phyloP scores from a whole-genome alignment of 2,113 vertebrate species.

The Struthio camelus region DNA sequence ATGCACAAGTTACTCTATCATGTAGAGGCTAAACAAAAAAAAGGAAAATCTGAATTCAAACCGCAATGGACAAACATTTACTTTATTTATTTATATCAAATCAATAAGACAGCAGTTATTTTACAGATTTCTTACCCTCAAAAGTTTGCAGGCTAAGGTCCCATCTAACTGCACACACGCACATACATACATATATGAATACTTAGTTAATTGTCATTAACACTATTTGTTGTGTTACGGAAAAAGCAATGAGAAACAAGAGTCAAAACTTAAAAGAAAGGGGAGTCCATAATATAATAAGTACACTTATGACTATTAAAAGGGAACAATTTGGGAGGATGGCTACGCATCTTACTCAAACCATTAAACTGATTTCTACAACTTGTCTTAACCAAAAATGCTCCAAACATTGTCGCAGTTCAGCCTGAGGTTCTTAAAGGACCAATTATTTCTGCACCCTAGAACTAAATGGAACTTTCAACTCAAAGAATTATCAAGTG shows the following conservation, averaged over 20 bases:
- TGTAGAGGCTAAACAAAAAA: not conserved
- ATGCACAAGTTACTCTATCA: not conserved
- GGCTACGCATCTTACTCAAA: not conserved
- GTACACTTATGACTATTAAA: rapidly evolving
- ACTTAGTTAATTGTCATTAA: not conserved
- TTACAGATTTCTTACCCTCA: not conserved
- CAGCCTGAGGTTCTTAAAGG: not conserved
- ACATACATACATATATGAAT: not conserved
- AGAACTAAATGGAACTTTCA: not conserved
- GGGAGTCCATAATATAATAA: not conserved
- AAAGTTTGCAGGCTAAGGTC: not conserved
- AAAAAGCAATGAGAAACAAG: not conserved
- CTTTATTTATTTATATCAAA: not conserved
- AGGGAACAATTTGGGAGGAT: not conserved
- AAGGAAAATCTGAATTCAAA: not conserved
- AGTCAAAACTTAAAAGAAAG: not conserved
- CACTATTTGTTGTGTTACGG: not conserved
- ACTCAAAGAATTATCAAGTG: not conserved
- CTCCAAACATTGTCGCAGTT: not conserved
- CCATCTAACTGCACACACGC: not conserved
- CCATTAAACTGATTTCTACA: not conserved
- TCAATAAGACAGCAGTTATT: not conserved
- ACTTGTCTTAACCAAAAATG: not conserved
- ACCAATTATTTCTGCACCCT: not conserved
- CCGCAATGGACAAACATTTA: not conserved